phyloP scores from a whole-genome alignment of 2,797 vertebrate genomes.

The Benthosema pterotum region DNA sequence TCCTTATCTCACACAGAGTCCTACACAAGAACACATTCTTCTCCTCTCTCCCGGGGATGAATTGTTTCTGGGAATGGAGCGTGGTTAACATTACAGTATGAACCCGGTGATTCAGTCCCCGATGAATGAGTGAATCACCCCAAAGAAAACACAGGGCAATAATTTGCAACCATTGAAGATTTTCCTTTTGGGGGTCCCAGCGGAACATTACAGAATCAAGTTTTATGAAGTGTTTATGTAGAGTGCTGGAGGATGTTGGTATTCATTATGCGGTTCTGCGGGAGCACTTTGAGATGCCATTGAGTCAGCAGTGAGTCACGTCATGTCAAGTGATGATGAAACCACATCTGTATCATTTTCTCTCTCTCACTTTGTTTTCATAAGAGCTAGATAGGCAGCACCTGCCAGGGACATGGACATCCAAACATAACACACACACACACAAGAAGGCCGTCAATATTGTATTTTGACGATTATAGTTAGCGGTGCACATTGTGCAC shows the following conservation, averaged over 20 bases:
- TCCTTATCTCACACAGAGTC: neutral
- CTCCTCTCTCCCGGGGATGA: constrained; percentile 20
- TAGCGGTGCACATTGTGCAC: no score
- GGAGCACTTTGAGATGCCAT: constrained; percentile 3
- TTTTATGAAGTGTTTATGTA: constrained; percentile 31
- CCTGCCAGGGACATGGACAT: neutral
- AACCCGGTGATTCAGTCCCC: constrained; percentile 38
- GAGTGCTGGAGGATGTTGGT: constrained; percentile 10
- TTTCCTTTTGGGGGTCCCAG: constrained; percentile 4
- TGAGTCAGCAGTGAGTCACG: constrained; percentile 1
- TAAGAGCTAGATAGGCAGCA: neutral
- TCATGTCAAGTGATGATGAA: constrained; percentile 23
- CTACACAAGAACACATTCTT: constrained; percentile 5
- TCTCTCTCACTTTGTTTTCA: neutral
- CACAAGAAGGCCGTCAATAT: neutral
- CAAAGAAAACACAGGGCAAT: constrained; percentile 31
- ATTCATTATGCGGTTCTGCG: constrained; percentile 22
- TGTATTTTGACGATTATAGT: no score
- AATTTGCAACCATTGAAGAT: constrained; percentile 9
- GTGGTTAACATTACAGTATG: constrained; percentile 23
- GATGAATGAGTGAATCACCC: constrained; percentile 48
- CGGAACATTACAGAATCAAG: constrained; percentile 19
- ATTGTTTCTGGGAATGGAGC: constrained; percentile 57
- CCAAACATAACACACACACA: neutral
- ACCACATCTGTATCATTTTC: neutral